Base-by-base conservation (phyloP, 2,888 invertebrate genomes). In the Xanthia togata region DNA sequence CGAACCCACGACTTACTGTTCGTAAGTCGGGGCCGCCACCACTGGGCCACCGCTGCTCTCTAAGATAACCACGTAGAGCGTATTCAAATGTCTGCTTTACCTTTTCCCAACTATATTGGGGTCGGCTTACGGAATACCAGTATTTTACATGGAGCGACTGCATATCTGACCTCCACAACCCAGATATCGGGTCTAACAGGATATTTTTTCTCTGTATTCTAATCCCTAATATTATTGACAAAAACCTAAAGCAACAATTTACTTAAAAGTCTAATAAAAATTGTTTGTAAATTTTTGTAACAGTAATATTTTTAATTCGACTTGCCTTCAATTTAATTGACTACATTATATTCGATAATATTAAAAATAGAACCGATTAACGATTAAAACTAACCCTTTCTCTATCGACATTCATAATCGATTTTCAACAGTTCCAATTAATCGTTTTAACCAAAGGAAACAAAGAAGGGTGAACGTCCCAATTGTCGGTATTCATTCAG, bases 361-460 rank as follows among this genome's bases (percentile, higher is more conserved):
- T 76, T 26, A 79, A 53, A 79, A 79, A 80, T 55, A 20, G 2
- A 57, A 71, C 17, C 38, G 67, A 57, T 57, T 69, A 62, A 60
- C 80, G 55, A 60, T 60, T 55, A 4, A 23, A 62, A 57, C 38
- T 47, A 78, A 76, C 82, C 81, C 80, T 76, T 79, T 71, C 38
- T 59, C 81, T 44, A 81, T 59, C 44, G 78, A 68, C 77, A 78
- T 76, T 70, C 73, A 83, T 73, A 85, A 81, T 73, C 71, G 83
- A 86, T 85, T 80, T 78, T 77, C 41, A 73, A 73, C 72, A 73
- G 78, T 84, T 76, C 76, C 87, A 85, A 86, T 83, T 84, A 85
- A 89, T 87, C 88, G 89, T 81, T 87, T 86, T 62, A 83, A 84
- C 80, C 79, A 44, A 73, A 64, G 69, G 82, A 85, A 87, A 90